Evolutionary conservation across 2,888 invertebrate genomes (phyloP).

Genomic region (Orgyia antiqua): DNA sequence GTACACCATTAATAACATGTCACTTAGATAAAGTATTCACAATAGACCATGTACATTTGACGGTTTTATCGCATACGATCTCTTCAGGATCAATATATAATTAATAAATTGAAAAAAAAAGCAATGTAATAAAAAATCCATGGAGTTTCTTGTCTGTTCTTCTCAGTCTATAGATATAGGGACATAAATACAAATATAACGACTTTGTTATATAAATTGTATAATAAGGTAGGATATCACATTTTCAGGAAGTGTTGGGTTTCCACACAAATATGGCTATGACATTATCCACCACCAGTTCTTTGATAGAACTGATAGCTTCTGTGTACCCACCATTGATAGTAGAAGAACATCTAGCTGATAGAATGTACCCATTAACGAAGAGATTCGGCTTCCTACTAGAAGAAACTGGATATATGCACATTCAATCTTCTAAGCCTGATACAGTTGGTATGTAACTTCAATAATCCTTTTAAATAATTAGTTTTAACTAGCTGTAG

Average conservation of each 20-base stretch:
- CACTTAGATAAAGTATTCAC: too few species aligned
- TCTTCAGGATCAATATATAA: too few species aligned
- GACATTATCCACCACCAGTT: conserved; percentile 12
- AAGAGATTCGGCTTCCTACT: conserved; percentile 25
- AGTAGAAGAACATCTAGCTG: conserved; percentile 48
- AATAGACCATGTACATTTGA: too few species aligned
- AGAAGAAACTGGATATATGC: conserved; percentile 68
- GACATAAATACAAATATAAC: too few species aligned
- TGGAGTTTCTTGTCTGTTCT: too few species aligned
- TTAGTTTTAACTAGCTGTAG: background rate
- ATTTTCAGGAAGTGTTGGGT: conserved; percentile 61
- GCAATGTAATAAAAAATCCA: too few species aligned
- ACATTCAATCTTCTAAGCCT: conserved; percentile 91
- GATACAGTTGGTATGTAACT: conserved; percentile 79
- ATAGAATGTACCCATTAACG: conserved; percentile 45
- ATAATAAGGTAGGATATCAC: too few species aligned
- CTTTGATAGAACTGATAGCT: conserved; percentile 62
- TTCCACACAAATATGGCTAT: conserved; percentile 81
- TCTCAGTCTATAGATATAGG: too few species aligned
- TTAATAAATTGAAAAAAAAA: too few species aligned
- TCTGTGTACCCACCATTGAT: conserved; percentile 76
- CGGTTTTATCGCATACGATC: too few species aligned
- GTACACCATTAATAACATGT: too few species aligned
- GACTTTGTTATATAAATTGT: too few species aligned
- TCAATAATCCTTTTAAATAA: background rate